Conservation (phyloP, 2,888 invertebrate species). For the Syrista parreyssii region DNA sequence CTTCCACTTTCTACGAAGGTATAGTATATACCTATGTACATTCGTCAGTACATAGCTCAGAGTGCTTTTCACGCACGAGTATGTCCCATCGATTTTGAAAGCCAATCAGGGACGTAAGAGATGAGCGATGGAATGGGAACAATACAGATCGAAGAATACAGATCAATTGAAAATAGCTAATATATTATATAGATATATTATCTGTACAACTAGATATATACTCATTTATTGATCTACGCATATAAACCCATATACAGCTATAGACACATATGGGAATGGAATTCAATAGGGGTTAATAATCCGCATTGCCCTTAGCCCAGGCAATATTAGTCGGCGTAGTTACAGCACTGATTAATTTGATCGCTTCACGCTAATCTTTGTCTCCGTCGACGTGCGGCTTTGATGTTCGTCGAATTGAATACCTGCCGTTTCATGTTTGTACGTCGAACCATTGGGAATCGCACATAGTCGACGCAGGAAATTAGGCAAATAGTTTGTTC, state of each 20-base stretch:
- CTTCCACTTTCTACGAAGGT: background rate
- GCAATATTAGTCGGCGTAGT: background rate
- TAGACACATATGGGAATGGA: background rate
- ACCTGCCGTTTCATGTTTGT: background rate
- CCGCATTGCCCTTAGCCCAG: background rate
- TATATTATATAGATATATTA: background rate
- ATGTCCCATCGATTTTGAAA: background rate
- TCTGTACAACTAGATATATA: background rate
- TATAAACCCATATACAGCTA: background rate
- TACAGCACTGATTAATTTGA: slow-evolving; percentile 5
- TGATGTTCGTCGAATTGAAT: slow-evolving; percentile 17
- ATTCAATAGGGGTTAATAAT: background rate
- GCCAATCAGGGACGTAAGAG: background rate
- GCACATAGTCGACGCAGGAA: slow-evolving; percentile 31
- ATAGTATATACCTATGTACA: background rate
- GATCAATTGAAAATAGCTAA: background rate
- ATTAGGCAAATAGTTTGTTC: slow-evolving; percentile 34
- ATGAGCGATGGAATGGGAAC: background rate
- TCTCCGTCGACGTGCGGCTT: slow-evolving; percentile 28
- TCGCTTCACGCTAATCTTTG: slow-evolving; percentile 31
- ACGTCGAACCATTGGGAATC: slow-evolving; percentile 24
- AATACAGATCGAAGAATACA: background rate
- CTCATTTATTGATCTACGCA: background rate
- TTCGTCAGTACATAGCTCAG: background rate
- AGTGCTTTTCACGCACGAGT: background rate